phyloP scores from a whole-genome alignment of 1,140 invertebrate species.

The Calycopis cecrops region DNA sequence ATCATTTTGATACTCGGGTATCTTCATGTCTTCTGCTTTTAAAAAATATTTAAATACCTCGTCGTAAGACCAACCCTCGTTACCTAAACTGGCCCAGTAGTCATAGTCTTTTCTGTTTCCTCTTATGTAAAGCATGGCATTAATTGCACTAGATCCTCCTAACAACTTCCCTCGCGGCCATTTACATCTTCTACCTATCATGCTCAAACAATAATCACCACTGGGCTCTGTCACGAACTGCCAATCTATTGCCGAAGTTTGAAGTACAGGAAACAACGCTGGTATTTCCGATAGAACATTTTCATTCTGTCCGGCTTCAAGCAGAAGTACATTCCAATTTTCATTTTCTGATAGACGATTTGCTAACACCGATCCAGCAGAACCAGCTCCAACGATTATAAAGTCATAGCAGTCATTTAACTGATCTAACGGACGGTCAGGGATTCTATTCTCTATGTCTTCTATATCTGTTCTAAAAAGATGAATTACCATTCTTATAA shows the following conservation, averaged over 20 bases:
- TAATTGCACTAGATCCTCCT: conserved; percentile 89
- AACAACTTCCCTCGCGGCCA: conserved; percentile 87
- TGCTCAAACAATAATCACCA: conserved; percentile 78
- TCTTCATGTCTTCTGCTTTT: conserved; percentile 82
- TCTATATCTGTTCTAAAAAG: conserved; percentile 81
- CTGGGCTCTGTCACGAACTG: conserved; percentile 85
- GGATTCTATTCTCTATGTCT: conserved; percentile 76
- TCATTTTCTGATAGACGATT: conserved; percentile 83
- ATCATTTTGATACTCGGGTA: conserved; percentile 76
- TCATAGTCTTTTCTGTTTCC: conserved; percentile 92
- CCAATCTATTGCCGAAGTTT: conserved; percentile 86
- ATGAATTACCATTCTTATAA: conserved; percentile 77
- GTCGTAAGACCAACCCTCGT: conserved; percentile 83
- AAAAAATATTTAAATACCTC: conserved; percentile 90
- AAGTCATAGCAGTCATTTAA: conserved; percentile 81
- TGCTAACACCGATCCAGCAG: conserved; percentile 88
- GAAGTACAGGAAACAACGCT: conserved; percentile 82
- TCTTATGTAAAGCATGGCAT: conserved; percentile 92
- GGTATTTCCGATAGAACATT: conserved; percentile 84
- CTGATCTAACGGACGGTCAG: conserved; percentile 60
- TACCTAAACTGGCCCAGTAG: conserved; percentile 83
- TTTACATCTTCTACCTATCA: conserved; percentile 77
- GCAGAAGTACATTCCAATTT: conserved; percentile 82
- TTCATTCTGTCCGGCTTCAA: conserved; percentile 91
- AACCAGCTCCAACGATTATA: conserved; percentile 87